Conservation (phyloP, 2,888 invertebrate species). For the Philhelius pedissequus region DNA sequence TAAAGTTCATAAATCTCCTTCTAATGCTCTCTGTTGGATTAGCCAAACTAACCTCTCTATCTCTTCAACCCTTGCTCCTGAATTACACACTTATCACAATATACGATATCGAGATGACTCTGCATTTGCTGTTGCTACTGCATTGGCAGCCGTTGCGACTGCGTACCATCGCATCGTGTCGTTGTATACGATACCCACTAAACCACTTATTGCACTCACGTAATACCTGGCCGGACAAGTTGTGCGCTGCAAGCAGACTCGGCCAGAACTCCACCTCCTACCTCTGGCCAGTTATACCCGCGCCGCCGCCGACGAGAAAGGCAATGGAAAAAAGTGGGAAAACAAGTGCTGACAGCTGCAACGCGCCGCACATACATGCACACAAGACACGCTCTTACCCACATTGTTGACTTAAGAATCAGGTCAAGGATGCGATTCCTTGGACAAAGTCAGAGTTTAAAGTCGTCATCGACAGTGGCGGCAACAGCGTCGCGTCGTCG, state of each 20-base stretch:
- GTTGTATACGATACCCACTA: conserved; percentile 36
- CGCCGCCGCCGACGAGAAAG: too few species aligned
- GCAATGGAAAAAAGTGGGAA: conserved; percentile 35
- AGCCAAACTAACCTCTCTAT: not conserved
- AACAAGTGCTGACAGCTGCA: conserved; percentile 64
- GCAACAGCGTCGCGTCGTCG: not conserved
- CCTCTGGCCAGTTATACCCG: not conserved
- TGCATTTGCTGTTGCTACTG: conserved; percentile 24
- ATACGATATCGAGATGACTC: conserved; percentile 30
- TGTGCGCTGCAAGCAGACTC: conserved; percentile 21
- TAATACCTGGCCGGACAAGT: conserved; percentile 53
- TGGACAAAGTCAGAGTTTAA: conserved; percentile 71
- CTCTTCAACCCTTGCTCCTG: conserved; percentile 10
- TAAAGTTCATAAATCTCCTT: conserved; percentile 46
- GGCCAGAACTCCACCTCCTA: conserved; percentile 9
- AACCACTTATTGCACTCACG: conserved; percentile 56
- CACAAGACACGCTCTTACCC: conserved; percentile 10
- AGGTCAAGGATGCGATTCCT: conserved; percentile 77
- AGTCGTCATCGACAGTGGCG: conserved; percentile 39
- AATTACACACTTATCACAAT: not conserved
- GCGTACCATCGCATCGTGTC: conserved; percentile 50
- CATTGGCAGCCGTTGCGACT: conserved; percentile 25
- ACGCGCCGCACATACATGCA: not conserved
- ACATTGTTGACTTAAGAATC: conserved; percentile 77
- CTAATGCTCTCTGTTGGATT: conserved; percentile 34